These are phyloP conservation scores for Miichthys miiuy DNA, from an alignment of 2,797 vertebrate genomes.

Conservation along the genomic window DNA sequence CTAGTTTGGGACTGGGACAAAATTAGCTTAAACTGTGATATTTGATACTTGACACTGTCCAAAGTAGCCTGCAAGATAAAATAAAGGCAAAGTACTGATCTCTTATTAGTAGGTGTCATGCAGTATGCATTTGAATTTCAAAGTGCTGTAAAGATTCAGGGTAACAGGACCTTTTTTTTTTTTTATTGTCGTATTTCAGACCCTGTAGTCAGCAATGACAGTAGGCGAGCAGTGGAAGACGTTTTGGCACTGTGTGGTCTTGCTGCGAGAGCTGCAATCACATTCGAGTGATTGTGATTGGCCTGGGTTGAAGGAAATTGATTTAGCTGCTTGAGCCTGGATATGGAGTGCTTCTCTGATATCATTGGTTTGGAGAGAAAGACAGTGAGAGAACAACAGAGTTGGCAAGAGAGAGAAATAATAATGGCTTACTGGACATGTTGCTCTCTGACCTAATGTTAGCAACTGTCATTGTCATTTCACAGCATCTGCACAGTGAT, in stretches of 20 bases:
- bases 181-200: background rate
- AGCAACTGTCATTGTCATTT: conserved; percentile 13
- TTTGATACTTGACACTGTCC: conserved; percentile 57
- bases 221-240: conserved; percentile 16
- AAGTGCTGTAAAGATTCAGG: conserved; percentile 32
- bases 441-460: conserved; percentile 13
- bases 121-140: conserved; percentile 58
- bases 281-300: conserved; percentile 69
- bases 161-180: background rate
- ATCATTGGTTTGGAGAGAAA: conserved; percentile 47
- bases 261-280: conserved; percentile 58
- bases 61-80: conserved; percentile 43
- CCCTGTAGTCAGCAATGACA: conserved; percentile 45
- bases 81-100: conserved; percentile 57
- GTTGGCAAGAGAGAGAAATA: conserved; percentile 13
- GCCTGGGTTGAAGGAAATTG: conserved; percentile 58
- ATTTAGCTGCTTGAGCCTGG: conserved; percentile 57
- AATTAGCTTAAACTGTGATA: conserved; percentile 57
- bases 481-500: background rate
- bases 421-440: conserved; percentile 22
- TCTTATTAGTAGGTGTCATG: conserved; percentile 49
- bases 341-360: conserved; percentile 53
- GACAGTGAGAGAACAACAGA: conserved; percentile 24
- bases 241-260: conserved; percentile 39
- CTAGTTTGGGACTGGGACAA: conserved; percentile 24